These are phyloP conservation scores for Hirudo medicinalis DNA, from an alignment of 1,140 invertebrate genomes.

Conservation along the genomic window DNA sequence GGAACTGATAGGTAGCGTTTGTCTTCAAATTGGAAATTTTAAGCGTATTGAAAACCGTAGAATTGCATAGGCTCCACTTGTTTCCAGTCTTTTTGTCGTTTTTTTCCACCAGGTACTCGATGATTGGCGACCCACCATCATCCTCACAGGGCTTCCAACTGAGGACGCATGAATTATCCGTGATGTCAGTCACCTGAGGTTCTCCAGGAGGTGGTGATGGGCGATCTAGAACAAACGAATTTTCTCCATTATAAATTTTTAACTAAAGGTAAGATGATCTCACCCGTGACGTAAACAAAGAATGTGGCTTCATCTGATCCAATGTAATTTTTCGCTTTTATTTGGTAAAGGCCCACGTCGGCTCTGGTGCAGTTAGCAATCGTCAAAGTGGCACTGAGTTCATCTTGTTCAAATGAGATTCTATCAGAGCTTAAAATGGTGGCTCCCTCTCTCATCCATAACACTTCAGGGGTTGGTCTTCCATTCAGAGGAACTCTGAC, in stretches of 20 bases:
- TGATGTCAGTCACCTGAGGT: constrained; percentile 79
- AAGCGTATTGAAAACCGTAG: constrained; percentile 53
- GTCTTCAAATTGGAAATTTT: constrained; percentile 1
- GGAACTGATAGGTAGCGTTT: constrained; percentile 82
- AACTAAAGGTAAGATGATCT: constrained; percentile 33
- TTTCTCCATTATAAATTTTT: not conserved
- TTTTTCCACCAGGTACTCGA: constrained; percentile 91
- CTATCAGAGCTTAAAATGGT: constrained; percentile 66
- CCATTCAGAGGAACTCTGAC: constrained; percentile 96
- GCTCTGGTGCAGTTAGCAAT: constrained; percentile 79
- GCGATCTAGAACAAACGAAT: constrained; percentile 49
- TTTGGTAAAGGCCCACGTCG: constrained; percentile 80
- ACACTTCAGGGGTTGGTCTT: constrained; percentile 77
- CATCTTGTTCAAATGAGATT: constrained; percentile 58
- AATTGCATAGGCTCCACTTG: constrained; percentile 86
- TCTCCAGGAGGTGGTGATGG: constrained; percentile 80
- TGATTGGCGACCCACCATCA: constrained; percentile 83
- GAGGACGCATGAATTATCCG: constrained; percentile 79
- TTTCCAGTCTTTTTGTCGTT: constrained; percentile 54
- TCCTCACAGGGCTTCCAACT: constrained; percentile 77
- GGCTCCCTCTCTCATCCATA: constrained; percentile 84
- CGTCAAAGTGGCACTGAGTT: constrained; percentile 77
- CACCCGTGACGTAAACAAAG: constrained; percentile 81
- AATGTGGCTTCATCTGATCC: constrained; percentile 83
- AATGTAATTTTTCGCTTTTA: constrained; percentile 89